These are phyloP conservation scores for Spodoptera litura DNA, from an alignment of 1,140 invertebrate species.

Conservation along the genomic window DNA sequence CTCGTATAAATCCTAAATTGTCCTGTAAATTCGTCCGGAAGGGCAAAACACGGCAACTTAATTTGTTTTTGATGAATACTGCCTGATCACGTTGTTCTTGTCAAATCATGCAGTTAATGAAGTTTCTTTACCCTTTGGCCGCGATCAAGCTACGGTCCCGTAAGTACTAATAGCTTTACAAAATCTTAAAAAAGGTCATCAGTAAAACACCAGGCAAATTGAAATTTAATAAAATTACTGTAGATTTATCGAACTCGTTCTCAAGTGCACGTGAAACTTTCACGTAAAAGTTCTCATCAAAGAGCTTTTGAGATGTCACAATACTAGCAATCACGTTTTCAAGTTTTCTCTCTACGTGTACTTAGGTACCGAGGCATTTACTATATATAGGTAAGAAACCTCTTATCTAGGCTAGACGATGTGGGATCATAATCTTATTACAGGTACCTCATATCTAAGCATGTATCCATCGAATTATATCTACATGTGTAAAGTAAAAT, in stretches of 20 bases:
- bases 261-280: neutral
- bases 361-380: neutral
- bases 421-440: no score
- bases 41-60: constrained; percentile 62
- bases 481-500: neutral
- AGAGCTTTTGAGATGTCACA: constrained; percentile 61
- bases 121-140: constrained; percentile 56
- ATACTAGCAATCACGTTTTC: constrained; percentile 59
- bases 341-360: constrained; percentile 43
- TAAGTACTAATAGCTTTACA: neutral
- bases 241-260: constrained; percentile 1
- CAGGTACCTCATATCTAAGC: no score
- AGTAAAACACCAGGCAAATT: constrained; percentile 4
- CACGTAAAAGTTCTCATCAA: constrained; percentile 57
- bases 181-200: constrained; percentile 3
- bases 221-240: constrained; percentile 35
- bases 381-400: neutral
- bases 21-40: constrained; percentile 54
- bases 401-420: constrained; percentile 18
- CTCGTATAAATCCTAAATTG: constrained; percentile 58
- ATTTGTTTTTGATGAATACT: constrained; percentile 76
- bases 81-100: constrained; percentile 71
- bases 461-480: no score
- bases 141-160: neutral
- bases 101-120: constrained; percentile 80